A percentile compares a stretch with the other conserved stretches of the same genome.
Conservation (phyloP, 1,140 invertebrate species). For the Caenorhabditis briggsae region DNA sequence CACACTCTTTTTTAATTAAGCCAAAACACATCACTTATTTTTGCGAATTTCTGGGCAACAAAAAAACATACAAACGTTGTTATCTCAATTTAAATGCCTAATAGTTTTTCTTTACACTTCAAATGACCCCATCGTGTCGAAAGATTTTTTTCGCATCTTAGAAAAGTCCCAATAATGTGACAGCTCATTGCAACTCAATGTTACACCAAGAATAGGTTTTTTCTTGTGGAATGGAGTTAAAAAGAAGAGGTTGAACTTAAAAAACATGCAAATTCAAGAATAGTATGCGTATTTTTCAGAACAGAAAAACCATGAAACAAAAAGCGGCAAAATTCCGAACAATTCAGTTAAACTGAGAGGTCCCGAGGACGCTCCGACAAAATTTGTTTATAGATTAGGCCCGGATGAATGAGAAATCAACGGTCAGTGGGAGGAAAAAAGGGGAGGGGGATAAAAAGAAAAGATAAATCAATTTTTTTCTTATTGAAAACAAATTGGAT, state of each 20-base stretch:
- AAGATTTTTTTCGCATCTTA: conserved; percentile 14
- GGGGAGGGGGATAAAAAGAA: too few species aligned
- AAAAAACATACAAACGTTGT: too few species aligned
- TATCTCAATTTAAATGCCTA: neutral
- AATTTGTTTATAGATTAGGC: conserved; percentile 49
- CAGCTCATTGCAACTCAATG: neutral
- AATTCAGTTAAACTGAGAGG: conserved; percentile 21
- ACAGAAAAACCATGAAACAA: too few species aligned
- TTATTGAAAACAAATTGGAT: conserved; percentile 48
- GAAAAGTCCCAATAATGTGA: conserved; percentile 45
- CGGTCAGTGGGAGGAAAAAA: conserved; percentile 5
- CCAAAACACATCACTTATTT: conserved; percentile 1
- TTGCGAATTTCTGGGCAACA: too few species aligned
- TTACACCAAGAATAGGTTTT: conserved; percentile 36
- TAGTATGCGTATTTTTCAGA: too few species aligned
- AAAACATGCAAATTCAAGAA: neutral
- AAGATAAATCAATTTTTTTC: conserved; percentile 33
- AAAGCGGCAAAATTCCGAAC: too few species aligned
- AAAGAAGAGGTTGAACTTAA: neutral
- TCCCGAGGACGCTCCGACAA: neutral
- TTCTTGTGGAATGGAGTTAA: neutral
- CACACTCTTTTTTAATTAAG: neutral
- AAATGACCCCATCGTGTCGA: conserved; percentile 19
- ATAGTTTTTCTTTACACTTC: conserved; percentile 41
- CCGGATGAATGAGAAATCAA: conserved; percentile 35